phyloP scores from a whole-genome alignment of 2,113 vertebrate genomes.

The Psettodes erumei region DNA sequence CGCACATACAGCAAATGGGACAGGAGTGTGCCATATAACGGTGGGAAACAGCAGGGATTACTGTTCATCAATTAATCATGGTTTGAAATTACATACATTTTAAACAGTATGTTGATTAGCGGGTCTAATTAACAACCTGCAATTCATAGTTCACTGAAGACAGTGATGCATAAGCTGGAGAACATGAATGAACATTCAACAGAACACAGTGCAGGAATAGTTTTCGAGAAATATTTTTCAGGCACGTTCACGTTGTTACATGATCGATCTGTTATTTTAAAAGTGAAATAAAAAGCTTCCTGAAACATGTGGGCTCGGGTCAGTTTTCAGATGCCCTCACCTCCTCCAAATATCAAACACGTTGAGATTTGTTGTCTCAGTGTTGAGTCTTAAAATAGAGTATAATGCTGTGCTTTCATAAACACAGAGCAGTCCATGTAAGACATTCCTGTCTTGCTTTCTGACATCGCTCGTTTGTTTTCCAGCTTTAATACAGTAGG shows the following conservation, averaged over 20 bases:
- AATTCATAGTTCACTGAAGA: not conserved
- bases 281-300: slow-evolving; percentile 19
- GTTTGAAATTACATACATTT: not conserved
- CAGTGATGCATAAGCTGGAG: too few relatives aligned
- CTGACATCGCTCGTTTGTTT: slow-evolving; percentile 14
- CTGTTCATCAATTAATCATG: not conserved
- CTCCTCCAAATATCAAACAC: slow-evolving; percentile 25
- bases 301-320: slow-evolving; percentile 24
- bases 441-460: slow-evolving; percentile 5
- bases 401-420: not conserved
- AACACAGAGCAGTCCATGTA: not conserved
- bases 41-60: not conserved
- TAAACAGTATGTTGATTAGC: not conserved
- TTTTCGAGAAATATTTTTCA: not conserved
- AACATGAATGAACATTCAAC: slow-evolving; percentile 1
- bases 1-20: not conserved
- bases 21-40: not conserved
- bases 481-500: not conserved
- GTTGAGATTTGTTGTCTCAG: not conserved
- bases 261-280: slow-evolving; percentile 13
- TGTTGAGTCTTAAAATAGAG: slow-evolving; percentile 31
- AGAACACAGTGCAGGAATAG: not conserved
- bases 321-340: not conserved
- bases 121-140: not conserved
- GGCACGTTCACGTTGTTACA: not conserved